Conservation (phyloP, 2,888 invertebrate species). For the Chrysolina oricalcia region DNA sequence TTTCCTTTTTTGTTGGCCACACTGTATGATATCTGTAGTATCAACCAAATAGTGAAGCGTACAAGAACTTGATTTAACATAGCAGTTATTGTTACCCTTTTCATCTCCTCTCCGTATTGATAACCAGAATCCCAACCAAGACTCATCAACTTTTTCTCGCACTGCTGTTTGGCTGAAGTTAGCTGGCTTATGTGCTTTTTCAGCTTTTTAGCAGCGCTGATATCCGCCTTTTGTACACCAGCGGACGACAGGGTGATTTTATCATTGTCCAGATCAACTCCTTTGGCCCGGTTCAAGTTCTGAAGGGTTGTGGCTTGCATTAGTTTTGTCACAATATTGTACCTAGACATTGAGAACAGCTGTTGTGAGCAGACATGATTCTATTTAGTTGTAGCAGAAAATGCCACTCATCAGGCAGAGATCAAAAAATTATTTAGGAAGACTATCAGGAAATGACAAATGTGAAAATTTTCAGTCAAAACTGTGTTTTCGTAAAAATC, state of each 20-base stretch:
- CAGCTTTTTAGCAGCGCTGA: constrained; percentile 86
- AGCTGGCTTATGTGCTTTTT: constrained; percentile 89
- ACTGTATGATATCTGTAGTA: neutral
- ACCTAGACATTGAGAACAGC: constrained; percentile 71
- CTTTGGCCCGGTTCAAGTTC: constrained; percentile 90
- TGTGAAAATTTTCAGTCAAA: too few species aligned
- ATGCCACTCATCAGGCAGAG: too few species aligned
- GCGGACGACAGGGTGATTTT: constrained; percentile 72
- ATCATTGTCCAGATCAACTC: constrained; percentile 80
- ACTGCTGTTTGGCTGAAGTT: constrained; percentile 85
- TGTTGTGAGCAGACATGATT: constrained; percentile 1
- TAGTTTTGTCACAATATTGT: constrained; percentile 91
- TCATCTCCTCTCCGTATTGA: constrained; percentile 63
- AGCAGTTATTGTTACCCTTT: constrained; percentile 53
- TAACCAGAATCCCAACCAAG: constrained; percentile 85
- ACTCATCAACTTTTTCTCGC: constrained; percentile 83
- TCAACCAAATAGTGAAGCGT: neutral
- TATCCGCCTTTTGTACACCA: constrained; percentile 82
- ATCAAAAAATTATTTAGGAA: too few species aligned
- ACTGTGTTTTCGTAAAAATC: too few species aligned
- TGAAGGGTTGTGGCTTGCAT: constrained; percentile 95
- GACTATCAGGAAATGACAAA: too few species aligned
- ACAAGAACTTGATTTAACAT: too few species aligned
- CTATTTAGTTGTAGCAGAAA: too few species aligned
- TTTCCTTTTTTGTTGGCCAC: neutral